Base-by-base conservation (phyloP, 2,797 vertebrate genomes). In the Perodicticus potto region DNA sequence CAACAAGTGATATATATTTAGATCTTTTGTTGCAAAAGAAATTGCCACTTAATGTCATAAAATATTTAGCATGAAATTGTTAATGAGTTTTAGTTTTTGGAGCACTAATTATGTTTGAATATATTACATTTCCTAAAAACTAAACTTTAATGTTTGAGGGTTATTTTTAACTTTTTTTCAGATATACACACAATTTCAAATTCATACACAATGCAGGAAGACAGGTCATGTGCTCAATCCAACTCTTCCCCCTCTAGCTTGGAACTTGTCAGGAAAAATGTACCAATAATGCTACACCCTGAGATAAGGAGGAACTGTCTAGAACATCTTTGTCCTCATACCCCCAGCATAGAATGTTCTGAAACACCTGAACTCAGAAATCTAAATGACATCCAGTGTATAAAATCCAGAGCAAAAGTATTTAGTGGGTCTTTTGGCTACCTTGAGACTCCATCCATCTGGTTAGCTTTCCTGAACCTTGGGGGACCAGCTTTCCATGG, bases 121-220 rank as follows among this genome's bases (percentile, higher is more conserved):
- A 76, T 27, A 86, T 32, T 29, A 73, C 5, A 89, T 70, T 65
- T 81, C 34, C 86, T 86, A 43, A 61, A 95, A 74, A 25, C 70
- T 86, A 70, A 78, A 87, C 16, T 87, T 53, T 59, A 83, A 25
- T 87, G 17, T 89, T 25, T 59, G 80, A 57, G 43, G 6, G 59
- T 77, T 57, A 76, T 57, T 82, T 77, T 45, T 11, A 78, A 87
- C 6, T 45, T 95, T 91, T 86, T 76, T 55, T 90, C 67, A 63
- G 69, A 96, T 22, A 53, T 4, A 53, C 49, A 16, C 49, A 53
- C 49, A 95, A 91, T 85, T 97, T 76, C 65, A 57, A 95, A 93
- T 17, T 78, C 57, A 70, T 37, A 87, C 9, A 96, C 23, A 29
- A 40, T 53, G 23, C 12, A 74, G 16, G 27, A 57, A 92, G 25